Evolutionary conservation across 2,113 vertebrate species (phyloP), one percentile per base, ranked within the genome.

Genomic region (Trogon melanurus): DNA sequence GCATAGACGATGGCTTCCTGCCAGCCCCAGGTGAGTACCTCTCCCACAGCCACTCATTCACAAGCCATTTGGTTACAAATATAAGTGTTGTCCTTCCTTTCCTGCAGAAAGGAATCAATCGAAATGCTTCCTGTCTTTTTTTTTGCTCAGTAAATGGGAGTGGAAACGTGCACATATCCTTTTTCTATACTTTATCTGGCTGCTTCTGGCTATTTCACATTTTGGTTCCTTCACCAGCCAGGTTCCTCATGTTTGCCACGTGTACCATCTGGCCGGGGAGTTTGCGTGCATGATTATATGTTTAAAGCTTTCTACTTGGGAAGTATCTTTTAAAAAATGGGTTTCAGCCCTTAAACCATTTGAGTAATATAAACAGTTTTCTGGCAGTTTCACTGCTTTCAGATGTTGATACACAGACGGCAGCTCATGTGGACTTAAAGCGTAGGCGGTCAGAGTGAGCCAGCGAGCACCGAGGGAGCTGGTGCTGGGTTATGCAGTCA

Each of bases 1-100:
- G 94, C 88, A 76, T 98, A 22, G 98, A 99, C 0, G 98, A 97
- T 5, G 95, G 98, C 25, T 97, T 98, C 88, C 91, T 97, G 29
- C 99, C 99, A 7, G 98, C 96, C 20, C 98, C 99, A 9, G 99
- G 99, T 99, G 54, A 96, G 96, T 96, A 72, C 80, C 88, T 80
- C 20, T 87, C 51, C 51, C 10, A 0, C 4, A 4, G 27, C 60
- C 13, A 26, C 34, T 70, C 26, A 83, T n/a, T 92, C 61, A 54
- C 18, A 23, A 76, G 65, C 6, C 18, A 5, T 57, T 65, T 71
- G 20, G 22, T 44, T 69, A 23, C 6, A 27, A 69, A 82, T 72
- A 50, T n/a, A 69, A 57, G 70, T 0, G 0, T 47, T 79, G 38
- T 34, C 27, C 53, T 79, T 92, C 29, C 21, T 74, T 83, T 92